Conservation (phyloP, 2,888 invertebrate genomes). For the Acleris laterana region DNA sequence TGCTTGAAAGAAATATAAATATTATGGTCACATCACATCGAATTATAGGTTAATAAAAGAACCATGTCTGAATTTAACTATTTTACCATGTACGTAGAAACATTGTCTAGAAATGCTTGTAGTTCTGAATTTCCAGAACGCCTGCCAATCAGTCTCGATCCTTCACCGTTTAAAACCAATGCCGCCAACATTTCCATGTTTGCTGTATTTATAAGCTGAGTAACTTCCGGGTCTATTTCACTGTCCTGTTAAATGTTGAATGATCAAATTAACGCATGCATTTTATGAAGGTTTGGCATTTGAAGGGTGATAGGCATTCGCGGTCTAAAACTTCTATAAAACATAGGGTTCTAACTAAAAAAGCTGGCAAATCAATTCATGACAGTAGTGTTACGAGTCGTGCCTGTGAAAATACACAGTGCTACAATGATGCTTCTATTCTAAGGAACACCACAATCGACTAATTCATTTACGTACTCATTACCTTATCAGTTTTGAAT, state of each 20-base stretch:
- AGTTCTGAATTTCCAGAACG: constrained; percentile 90
- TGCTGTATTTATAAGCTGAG: constrained; percentile 87
- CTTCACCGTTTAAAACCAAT: constrained; percentile 94
- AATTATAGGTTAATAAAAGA: too few relatives aligned
- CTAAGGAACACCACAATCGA: constrained; percentile 79
- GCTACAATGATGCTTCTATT: constrained; percentile 76
- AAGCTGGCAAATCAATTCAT: constrained; percentile 81
- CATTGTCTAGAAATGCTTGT: constrained; percentile 94
- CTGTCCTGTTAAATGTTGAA: constrained; percentile 64
- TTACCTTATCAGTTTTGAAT: constrained; percentile 70
- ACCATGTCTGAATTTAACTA: constrained; percentile 3
- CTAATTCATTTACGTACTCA: constrained; percentile 61
- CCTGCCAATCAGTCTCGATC: constrained; percentile 89
- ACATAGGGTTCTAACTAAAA: constrained; percentile 63
- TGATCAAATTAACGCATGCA: constrained; percentile 23
- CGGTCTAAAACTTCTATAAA: constrained; percentile 54
- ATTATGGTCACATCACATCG: background rate
- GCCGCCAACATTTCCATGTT: constrained; percentile 96
- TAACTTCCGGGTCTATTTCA: constrained; percentile 86
- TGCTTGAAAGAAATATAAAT: constrained; percentile 81
- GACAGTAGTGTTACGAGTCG: constrained; percentile 70
- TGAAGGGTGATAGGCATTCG: constrained; percentile 55
- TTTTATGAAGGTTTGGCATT: constrained; percentile 13
- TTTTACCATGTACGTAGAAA: constrained; percentile 93
- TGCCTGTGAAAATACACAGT: constrained; percentile 75